Conservation (phyloP, 2,888 invertebrate species). For the Drosophila demipolita region DNA sequence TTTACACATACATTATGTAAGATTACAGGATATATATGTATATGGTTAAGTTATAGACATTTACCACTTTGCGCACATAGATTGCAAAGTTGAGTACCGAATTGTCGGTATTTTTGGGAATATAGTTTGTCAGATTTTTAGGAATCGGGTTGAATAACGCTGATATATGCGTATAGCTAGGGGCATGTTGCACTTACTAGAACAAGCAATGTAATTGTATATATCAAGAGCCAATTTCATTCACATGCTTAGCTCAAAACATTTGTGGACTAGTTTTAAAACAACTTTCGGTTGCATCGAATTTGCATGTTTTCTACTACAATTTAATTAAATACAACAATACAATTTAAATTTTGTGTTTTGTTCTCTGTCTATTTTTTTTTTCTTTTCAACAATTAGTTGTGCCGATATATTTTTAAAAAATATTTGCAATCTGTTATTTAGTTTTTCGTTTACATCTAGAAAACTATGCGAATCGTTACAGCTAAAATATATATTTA, state of each 20-base stretch:
- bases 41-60: slow-evolving; percentile 55
- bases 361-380: slow-evolving; percentile 2
- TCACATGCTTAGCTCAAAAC: slow-evolving; percentile 1
- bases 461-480: slow-evolving; percentile 30
- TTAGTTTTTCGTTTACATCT: slow-evolving; percentile 30
- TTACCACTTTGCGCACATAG: slow-evolving; percentile 47
- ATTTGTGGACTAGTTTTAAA: slow-evolving; percentile 19
- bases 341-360: slow-evolving; percentile 17
- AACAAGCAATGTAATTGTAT: slow-evolving; percentile 10
- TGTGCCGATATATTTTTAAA: slow-evolving; percentile 64
- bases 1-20: slow-evolving; percentile 31
- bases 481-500: slow-evolving; percentile 42
- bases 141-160: neutral
- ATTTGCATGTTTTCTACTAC: neutral
- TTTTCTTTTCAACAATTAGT: slow-evolving; percentile 43
- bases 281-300: neutral
- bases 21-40: slow-evolving; percentile 26
- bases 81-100: slow-evolving; percentile 42
- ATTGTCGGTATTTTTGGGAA: neutral
- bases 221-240: neutral
- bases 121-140: slow-evolving; percentile 3
- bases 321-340: slow-evolving; percentile 30
- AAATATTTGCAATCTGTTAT: slow-evolving; percentile 51
- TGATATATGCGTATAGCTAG: slow-evolving; percentile 14
- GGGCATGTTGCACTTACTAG: slow-evolving; percentile 17